Conservation (phyloP, 2,797 vertebrate genomes). For the Dallia pectoralis region DNA sequence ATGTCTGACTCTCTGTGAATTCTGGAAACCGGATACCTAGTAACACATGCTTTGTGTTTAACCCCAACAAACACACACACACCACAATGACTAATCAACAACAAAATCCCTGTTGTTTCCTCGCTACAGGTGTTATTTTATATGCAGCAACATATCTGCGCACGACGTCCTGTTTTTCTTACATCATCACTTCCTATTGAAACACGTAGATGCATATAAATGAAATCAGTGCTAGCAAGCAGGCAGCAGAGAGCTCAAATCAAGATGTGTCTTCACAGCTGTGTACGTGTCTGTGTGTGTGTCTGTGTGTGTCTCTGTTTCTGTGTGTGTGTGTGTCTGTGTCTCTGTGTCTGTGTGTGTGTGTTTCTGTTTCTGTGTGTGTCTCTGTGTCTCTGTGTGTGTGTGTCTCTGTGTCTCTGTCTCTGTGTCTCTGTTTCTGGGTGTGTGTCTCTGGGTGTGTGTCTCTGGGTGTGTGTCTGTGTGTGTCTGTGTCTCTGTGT, state of each 20-base stretch:
- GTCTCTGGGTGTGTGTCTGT: slow-evolving; percentile 9
- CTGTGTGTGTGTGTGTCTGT: background rate
- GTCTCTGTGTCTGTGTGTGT: slow-evolving; percentile 14
- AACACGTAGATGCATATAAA: slow-evolving; percentile 22
- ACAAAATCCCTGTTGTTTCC: no score
- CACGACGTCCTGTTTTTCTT: no score
- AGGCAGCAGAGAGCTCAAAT: slow-evolving; percentile 37
- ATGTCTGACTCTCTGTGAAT: slow-evolving; percentile 20
- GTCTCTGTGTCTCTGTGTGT: no score
- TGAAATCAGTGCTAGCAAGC: slow-evolving; percentile 37
- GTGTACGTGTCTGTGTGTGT: background rate
- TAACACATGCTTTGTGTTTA: slow-evolving; percentile 43
- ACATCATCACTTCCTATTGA: slow-evolving; percentile 43
- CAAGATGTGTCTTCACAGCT: slow-evolving; percentile 20
- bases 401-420: slow-evolving; percentile 1
- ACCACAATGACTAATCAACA: slow-evolving; percentile 29
- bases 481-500: slow-evolving; percentile 6
- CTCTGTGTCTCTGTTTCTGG: background rate
- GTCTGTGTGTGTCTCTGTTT: no score
- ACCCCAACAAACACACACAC: slow-evolving; percentile 6
- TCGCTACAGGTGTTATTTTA: no score
- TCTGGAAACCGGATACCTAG: slow-evolving; percentile 19
- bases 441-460: no score
- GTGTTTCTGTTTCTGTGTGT: no score
- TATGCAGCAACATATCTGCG: no score